phyloP scores from a whole-genome alignment of 2,888 invertebrate species.

The Macaria liturata region DNA sequence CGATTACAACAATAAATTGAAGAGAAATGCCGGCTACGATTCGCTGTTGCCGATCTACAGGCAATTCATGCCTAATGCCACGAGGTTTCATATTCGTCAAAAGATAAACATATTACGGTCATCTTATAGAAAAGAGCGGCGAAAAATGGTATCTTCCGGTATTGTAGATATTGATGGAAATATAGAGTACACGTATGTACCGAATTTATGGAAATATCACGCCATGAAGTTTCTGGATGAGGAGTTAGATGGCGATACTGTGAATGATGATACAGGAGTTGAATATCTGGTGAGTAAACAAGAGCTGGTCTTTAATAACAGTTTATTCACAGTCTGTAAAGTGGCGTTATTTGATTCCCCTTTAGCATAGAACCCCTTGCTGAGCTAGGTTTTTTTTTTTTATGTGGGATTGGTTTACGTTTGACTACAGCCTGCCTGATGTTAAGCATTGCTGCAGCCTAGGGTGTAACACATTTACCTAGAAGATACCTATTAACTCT shows the following conservation, averaged over 20 bases:
- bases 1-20: conserved; percentile 46
- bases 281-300: conserved; percentile 19
- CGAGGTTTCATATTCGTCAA: conserved; percentile 39
- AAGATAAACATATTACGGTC: conserved; percentile 53
- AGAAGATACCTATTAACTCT: too few species aligned
- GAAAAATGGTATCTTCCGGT: conserved; percentile 41
- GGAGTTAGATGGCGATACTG: conserved; percentile 22
- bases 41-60: conserved; percentile 38
- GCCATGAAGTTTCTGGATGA: conserved; percentile 42
- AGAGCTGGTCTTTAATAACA: too few species aligned
- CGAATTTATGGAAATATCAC: conserved; percentile 46
- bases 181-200: conserved; percentile 38
- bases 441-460: too few species aligned
- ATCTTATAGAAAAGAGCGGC: conserved; percentile 43
- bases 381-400: too few species aligned
- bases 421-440: too few species aligned
- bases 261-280: conserved; percentile 23
- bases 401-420: too few species aligned
- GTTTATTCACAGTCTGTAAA: too few species aligned
- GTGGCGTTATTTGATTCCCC: too few species aligned
- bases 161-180: conserved; percentile 40
- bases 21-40: conserved; percentile 41
- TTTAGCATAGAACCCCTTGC: too few species aligned
- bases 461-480: too few species aligned
- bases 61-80: conserved; percentile 40